These are phyloP conservation scores for Charadrius vociferus DNA, from an alignment of 2,113 vertebrate species.

Conservation along the genomic window DNA sequence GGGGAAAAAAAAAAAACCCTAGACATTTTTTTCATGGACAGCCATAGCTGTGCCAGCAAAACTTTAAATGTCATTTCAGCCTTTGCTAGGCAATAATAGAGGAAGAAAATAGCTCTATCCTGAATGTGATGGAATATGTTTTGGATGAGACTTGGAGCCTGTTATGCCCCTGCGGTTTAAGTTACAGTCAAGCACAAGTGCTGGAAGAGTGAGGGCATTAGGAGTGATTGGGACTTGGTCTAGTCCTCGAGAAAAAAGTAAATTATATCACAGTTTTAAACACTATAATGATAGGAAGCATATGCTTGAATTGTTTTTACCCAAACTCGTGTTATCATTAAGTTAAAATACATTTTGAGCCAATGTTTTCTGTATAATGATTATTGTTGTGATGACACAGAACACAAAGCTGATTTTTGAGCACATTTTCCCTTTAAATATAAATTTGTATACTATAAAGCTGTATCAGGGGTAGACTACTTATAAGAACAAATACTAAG, in stretches of 20 bases:
- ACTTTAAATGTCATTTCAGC: not conserved
- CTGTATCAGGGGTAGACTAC: not conserved
- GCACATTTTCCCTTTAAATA: not conserved
- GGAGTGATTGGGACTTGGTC: not conserved
- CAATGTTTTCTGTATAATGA: not conserved
- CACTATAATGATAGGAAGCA: not conserved
- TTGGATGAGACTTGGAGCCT: not conserved
- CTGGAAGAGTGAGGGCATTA: not conserved
- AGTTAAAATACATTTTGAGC: not conserved
- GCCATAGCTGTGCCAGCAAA: not conserved
- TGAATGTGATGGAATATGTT: not conserved
- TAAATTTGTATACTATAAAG: not conserved
- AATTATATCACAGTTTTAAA: not conserved
- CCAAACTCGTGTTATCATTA: not conserved
- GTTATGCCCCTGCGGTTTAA: not conserved
- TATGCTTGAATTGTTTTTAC: not conserved
- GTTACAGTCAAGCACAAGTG: not conserved
- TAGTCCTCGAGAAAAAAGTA: not conserved
- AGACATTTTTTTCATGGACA: not conserved
- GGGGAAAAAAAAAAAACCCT: not conserved
- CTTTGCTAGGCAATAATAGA: not conserved
- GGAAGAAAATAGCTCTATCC: not conserved
- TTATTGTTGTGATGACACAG: not conserved
- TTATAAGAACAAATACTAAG: not conserved
- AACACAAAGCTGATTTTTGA: not conserved